phyloP scores from a whole-genome alignment of 2,888 invertebrate species.

The Agrenia bidenticulata region DNA sequence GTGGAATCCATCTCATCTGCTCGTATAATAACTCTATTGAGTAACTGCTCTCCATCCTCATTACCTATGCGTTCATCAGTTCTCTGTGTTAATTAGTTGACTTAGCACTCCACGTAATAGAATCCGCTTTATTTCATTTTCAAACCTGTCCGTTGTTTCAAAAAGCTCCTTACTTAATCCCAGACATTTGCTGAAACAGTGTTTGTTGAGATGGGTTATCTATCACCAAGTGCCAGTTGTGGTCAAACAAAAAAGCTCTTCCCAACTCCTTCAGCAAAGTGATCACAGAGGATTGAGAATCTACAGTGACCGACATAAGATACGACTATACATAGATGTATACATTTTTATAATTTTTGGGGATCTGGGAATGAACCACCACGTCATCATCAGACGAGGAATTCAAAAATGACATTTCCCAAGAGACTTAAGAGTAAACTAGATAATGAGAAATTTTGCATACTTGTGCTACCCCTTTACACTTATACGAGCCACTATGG shows the following conservation, averaged over 20 bases:
- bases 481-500: too few species aligned
- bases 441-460: too few species aligned
- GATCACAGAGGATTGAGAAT: background rate
- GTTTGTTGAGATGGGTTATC: background rate
- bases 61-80: constrained; percentile 1
- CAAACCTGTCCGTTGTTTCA: too few species aligned
- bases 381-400: too few species aligned
- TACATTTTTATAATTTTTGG: too few species aligned
- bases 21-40: background rate
- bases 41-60: background rate
- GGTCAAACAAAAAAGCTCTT: constrained; percentile 2
- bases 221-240: constrained; percentile 3
- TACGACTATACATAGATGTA: too few species aligned
- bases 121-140: background rate
- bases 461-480: too few species aligned
- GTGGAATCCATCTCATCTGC: background rate
- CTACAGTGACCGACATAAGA: too few species aligned
- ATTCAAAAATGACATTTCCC: too few species aligned
- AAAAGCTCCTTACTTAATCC: background rate
- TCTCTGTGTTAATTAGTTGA: constrained; percentile 13
- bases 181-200: background rate
- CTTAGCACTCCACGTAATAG: constrained; percentile 11
- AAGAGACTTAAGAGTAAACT: too few species aligned
- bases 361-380: too few species aligned
- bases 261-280: background rate